Conservation (phyloP, 2,113 vertebrate genomes). For the Chaetodon trifascialis region DNA sequence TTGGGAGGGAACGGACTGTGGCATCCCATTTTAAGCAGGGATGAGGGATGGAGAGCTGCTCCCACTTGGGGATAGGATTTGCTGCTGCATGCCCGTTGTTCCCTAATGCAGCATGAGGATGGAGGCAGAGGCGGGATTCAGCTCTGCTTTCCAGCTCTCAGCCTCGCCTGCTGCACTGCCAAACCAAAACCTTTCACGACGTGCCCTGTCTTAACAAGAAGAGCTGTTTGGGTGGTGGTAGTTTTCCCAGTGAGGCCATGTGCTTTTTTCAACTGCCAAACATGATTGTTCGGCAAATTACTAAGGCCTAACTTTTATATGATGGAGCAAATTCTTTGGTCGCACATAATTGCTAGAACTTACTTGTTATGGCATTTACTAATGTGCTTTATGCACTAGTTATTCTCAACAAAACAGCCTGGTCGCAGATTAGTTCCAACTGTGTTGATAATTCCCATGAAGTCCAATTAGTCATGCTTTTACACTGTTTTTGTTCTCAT, state of each 20-base stretch:
- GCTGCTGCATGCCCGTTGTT: constrained; percentile 59
- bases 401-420: constrained; percentile 40
- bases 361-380: constrained; percentile 40
- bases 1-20: constrained; percentile 21
- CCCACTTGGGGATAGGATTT: constrained; percentile 59
- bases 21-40: constrained; percentile 48
- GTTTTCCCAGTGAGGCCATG: constrained; percentile 33
- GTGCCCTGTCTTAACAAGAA: constrained; percentile 36
- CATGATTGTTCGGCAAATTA: constrained; percentile 50
- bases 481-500: constrained; percentile 20
- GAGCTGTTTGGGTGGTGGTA: constrained; percentile 49
- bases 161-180: constrained; percentile 49
- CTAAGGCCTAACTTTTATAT: constrained; percentile 48
- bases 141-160: constrained; percentile 55
- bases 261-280: constrained; percentile 50
- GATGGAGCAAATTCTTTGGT: constrained; percentile 51
- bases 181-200: constrained; percentile 54
- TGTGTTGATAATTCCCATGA: constrained; percentile 45
- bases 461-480: constrained; percentile 48
- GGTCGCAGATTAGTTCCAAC: constrained; percentile 53
- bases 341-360: constrained; percentile 41
- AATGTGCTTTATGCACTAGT: constrained; percentile 48
- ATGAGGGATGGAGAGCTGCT: constrained; percentile 51
- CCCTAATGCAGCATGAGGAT: constrained; percentile 67
- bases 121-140: constrained; percentile 43